Evolutionary conservation across 2,888 invertebrate genomes (phyloP), one percentile per base, ranked within the genome.

Genomic region (Himalopsyche kuldschensis): DNA sequence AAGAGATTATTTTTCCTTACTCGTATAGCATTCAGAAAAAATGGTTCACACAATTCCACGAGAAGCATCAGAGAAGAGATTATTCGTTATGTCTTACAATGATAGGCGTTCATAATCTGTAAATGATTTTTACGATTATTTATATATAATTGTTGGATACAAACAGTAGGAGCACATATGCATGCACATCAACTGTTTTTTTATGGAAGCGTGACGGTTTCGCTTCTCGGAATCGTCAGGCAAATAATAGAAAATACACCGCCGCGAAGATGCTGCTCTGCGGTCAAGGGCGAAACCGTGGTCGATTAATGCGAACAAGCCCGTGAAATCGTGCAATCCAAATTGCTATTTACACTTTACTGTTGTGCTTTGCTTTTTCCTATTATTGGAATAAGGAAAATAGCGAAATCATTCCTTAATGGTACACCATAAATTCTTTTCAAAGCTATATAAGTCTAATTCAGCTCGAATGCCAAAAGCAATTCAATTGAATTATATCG

Each of bases 201-300:
- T 15, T 27, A 69, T 27, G 69, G 69, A 69, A 69, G 69, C 69
- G 69, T 69, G 69, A 69, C 69, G 69, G 69, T 69, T 69, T 69
- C 69, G 69, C 69, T 69, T 69, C 69, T 69, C 30, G 30, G 30
- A 69, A 69, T 69, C 69, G 30, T 69, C 69, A 69, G 69, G 69
- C 69, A 69, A 69, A 69, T 69, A 30, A 69, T 69, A 30, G 30
- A 69, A 69, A 69, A 69, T 15, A 30, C 69, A 27, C 11, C 69
- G 10, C 2, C 27, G 69, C 27, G 30, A 24, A 27, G 27, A 69
- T 8, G 27, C 69, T 27, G 69, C 69, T 27, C 69, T 69, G 69
- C 69, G 69, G 69, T 69, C 69, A 69, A 69, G 69, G 69, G 69
- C 69, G 69, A 69, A 69, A 69, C 69, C 69, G 69, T 69, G 69